These are phyloP conservation scores for Ambastaia sidthimunki DNA, from an alignment of 2,797 vertebrate species.

Conservation along the genomic window DNA sequence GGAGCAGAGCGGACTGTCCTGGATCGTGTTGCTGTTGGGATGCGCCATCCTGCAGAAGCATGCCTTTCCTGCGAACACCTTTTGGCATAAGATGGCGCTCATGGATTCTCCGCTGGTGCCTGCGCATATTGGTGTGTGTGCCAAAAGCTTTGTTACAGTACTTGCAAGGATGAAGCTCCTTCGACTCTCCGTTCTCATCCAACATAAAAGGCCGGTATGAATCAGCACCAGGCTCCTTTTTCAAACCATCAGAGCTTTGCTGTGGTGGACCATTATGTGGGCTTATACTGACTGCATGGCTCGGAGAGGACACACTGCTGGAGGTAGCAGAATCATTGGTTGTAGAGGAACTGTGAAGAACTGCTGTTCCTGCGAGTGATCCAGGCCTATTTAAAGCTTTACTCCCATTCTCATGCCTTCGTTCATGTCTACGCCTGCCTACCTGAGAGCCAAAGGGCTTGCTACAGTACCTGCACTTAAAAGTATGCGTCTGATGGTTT, in stretches of 20 bases:
- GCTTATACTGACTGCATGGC: conserved; percentile 67
- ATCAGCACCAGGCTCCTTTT: conserved; percentile 67
- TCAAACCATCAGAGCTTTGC: conserved; percentile 71
- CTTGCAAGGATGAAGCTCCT: conserved; percentile 93
- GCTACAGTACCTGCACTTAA: conserved; percentile 93
- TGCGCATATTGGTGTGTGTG: conserved; percentile 96
- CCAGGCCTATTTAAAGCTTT: conserved; percentile 80
- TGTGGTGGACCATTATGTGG: conserved; percentile 71
- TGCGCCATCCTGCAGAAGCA: conserved; percentile 82
- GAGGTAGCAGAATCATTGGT: conserved; percentile 75
- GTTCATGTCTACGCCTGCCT: conserved; percentile 91
- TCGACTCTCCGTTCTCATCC: conserved; percentile 90
- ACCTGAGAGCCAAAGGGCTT: conserved; percentile 97
- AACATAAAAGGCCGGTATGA: conserved; percentile 70
- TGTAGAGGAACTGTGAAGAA: conserved; percentile 66
- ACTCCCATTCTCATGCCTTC: conserved; percentile 88
- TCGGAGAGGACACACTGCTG: conserved; percentile 72
- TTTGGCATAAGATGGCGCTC: conserved; percentile 96
- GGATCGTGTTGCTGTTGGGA: conserved; percentile 67
- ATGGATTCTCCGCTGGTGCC: conserved; percentile 95
- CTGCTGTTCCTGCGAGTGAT: conserved; percentile 71
- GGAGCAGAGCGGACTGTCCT: conserved; percentile 62
- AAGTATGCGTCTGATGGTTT: conserved; percentile 83
- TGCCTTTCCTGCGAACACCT: conserved; percentile 94
- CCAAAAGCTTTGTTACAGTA: conserved; percentile 98